phyloP scores from a whole-genome alignment of 2,888 invertebrate species.

The Tachina grossa region DNA sequence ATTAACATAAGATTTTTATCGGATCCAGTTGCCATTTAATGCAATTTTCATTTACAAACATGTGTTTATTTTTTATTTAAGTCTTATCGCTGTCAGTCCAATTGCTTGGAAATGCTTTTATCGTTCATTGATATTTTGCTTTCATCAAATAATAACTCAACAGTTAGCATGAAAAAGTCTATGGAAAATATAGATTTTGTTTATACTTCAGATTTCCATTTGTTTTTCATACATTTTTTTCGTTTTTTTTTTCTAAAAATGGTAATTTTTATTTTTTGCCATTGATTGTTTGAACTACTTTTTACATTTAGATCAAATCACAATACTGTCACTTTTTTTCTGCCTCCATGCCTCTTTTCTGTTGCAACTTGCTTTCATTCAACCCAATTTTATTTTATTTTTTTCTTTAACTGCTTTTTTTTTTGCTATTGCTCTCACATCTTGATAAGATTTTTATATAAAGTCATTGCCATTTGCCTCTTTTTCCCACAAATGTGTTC shows the following conservation, averaged over 20 bases:
- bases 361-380: slow-evolving; percentile 19
- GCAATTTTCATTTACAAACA: not conserved
- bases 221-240: not conserved
- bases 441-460: slow-evolving; percentile 47
- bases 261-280: slow-evolving; percentile 49
- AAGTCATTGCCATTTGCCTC: slow-evolving; percentile 57
- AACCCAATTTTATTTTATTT: slow-evolving; percentile 41
- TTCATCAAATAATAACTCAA: slow-evolving; percentile 8
- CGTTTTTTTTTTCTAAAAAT: not conserved
- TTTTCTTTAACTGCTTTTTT: not conserved
- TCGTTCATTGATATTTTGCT: slow-evolving; percentile 61
- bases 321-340: slow-evolving; percentile 56
- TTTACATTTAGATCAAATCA: slow-evolving; percentile 57
- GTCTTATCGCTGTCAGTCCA: slow-evolving; percentile 56
- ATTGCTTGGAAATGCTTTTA: slow-evolving; percentile 71
- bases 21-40: slow-evolving; percentile 28
- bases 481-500: not conserved
- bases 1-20: slow-evolving; percentile 2
- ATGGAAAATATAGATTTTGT: slow-evolving; percentile 10
- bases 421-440: not conserved
- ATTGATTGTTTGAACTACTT: slow-evolving; percentile 60
- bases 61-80: not conserved
- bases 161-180: not conserved
- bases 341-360: not conserved
- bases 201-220: slow-evolving; percentile 10